These are phyloP conservation scores for Drosophila ercepeae DNA, from an alignment of 1,140 invertebrate species.

Conservation along the genomic window DNA sequence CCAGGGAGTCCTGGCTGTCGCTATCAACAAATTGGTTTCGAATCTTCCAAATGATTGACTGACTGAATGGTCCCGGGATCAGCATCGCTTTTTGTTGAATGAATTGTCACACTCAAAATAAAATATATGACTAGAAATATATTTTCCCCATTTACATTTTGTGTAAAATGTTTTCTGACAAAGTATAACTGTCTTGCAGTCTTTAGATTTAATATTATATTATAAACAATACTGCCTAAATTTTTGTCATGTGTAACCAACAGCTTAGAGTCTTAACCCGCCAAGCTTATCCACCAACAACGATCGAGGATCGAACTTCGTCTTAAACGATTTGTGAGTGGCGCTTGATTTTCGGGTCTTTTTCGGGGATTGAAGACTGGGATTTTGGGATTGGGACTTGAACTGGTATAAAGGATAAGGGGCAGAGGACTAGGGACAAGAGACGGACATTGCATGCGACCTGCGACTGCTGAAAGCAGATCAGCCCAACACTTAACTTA, in stretches of 20 bases:
- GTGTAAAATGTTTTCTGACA: too few species aligned
- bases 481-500: slow-evolving; percentile 82
- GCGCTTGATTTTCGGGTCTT: slow-evolving; percentile 41
- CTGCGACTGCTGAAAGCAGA: slow-evolving; percentile 65
- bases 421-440: background rate
- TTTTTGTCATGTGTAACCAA: slow-evolving; percentile 25
- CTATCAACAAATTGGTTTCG: slow-evolving; percentile 80
- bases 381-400: slow-evolving; percentile 3
- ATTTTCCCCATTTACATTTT: too few species aligned
- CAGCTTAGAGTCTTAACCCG: slow-evolving; percentile 39
- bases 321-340: slow-evolving; percentile 74
- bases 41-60: slow-evolving; percentile 76
- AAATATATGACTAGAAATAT: background rate
- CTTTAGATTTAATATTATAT: too few species aligned
- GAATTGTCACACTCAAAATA: slow-evolving; percentile 36
- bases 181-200: too few species aligned
- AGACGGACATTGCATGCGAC: slow-evolving; percentile 40
- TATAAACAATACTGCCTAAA: too few species aligned
- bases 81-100: slow-evolving; percentile 46
- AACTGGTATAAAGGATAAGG: slow-evolving; percentile 5
- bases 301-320: slow-evolving; percentile 72
- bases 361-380: background rate
- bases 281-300: slow-evolving; percentile 65
- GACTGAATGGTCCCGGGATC: slow-evolving; percentile 18
- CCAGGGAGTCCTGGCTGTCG: slow-evolving; percentile 43